A percentile compares a stretch with the other conserved stretches of the same genome.
These are phyloP conservation scores for Carassius auratus DNA, from an alignment of 2,113 vertebrate genomes.

Conservation along the genomic window DNA sequence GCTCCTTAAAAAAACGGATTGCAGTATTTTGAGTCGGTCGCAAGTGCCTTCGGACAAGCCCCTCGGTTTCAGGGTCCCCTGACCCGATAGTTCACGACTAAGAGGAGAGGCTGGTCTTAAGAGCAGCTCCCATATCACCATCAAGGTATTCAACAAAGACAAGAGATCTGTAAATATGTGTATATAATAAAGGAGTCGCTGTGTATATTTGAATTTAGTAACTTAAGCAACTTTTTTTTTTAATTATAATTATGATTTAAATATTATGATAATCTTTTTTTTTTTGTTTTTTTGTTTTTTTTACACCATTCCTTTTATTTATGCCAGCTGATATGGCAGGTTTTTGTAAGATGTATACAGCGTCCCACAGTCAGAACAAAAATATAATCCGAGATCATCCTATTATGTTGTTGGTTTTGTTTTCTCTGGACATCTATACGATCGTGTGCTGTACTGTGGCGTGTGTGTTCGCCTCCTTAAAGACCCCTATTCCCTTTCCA, in stretches of 20 bases:
- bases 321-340: conserved; percentile 80
- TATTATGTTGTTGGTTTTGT: conserved; percentile 68
- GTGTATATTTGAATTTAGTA: conserved; percentile 99
- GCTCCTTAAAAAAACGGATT: conserved; percentile 54
- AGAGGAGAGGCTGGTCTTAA: conserved; percentile 66
- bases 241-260: conserved; percentile 50
- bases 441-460: conserved; percentile 81
- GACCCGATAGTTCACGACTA: conserved; percentile 72
- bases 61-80: conserved; percentile 71
- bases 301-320: conserved; percentile 90
- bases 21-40: conserved; percentile 82
- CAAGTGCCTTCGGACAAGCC: conserved; percentile 94
- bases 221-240: conserved; percentile 88
- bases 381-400: conserved; percentile 78
- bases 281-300: conserved; percentile 72
- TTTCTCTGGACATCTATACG: conserved; percentile 69
- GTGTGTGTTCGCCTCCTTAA: conserved; percentile 76
- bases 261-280: conserved; percentile 22
- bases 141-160: conserved; percentile 80
- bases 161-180: conserved; percentile 87
- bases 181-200: conserved; percentile 98
- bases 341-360: conserved; percentile 78
- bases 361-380: conserved; percentile 70
- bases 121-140: conserved; percentile 72
- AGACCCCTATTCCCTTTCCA: conserved; percentile 45